phyloP scores from a whole-genome alignment of 2,113 vertebrate species.

The Himantopus leucocephalus region DNA sequence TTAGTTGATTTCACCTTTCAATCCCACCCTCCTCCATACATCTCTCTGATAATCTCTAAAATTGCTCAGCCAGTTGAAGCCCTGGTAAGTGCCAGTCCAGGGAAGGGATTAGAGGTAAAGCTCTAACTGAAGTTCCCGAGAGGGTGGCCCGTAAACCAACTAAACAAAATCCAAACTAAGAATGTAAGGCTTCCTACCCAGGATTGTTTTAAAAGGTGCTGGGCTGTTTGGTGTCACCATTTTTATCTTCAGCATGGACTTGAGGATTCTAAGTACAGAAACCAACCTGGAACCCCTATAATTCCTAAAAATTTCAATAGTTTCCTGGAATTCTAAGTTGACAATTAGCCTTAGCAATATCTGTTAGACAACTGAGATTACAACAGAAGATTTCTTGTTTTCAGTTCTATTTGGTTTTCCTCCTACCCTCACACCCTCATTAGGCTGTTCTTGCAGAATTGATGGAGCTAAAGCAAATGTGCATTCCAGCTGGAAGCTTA shows the following conservation, averaged over 20 bases:
- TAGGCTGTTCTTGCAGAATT: background rate
- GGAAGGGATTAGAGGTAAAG: background rate
- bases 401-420: background rate
- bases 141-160: background rate
- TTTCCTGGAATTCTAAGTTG: background rate
- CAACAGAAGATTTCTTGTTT: background rate
- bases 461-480: background rate
- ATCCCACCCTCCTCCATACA: background rate
- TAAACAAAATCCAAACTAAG: background rate
- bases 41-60: background rate
- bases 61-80: background rate
- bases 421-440: background rate
- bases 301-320: background rate
- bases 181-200: background rate
- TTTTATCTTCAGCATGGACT: background rate
- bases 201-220: background rate
- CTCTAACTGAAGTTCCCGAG: background rate
- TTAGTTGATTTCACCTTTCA: background rate
- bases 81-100: background rate
- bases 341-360: background rate
- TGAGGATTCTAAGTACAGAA: background rate
- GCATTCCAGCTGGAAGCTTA: background rate
- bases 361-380: background rate
- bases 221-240: background rate
- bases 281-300: background rate